Percentiles rank a stretch among this genome's conserved stretches.
phyloP scores from a whole-genome alignment of 2,797 vertebrate genomes.

The Eidolon dupreanum region DNA sequence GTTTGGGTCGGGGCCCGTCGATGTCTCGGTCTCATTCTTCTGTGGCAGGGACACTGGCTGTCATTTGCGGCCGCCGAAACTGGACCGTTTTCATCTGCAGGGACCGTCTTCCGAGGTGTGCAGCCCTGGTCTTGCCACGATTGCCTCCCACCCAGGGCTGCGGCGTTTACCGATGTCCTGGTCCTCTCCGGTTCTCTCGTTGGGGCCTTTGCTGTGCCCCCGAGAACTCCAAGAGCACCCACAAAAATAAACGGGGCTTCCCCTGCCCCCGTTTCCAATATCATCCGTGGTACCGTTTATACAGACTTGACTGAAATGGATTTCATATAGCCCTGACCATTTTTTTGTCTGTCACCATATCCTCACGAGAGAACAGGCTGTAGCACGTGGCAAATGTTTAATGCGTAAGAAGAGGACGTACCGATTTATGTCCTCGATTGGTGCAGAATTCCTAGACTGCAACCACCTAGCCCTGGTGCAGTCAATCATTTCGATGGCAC shows the following conservation, averaged over 20 bases:
- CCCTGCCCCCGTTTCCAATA: not conserved
- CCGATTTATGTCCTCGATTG: not conserved
- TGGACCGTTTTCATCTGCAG: not conserved
- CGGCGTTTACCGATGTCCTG: not conserved
- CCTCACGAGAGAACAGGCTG: not conserved
- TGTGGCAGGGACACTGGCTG: not conserved
- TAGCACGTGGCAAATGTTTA: not conserved
- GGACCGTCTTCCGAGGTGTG: not conserved
- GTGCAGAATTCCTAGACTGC: not conserved
- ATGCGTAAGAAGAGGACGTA: not conserved
- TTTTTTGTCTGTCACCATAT: not conserved
- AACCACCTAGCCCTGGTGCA: not conserved
- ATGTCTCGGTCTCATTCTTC: not conserved
- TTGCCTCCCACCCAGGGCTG: not conserved
- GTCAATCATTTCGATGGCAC: not conserved
- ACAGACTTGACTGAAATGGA: not conserved
- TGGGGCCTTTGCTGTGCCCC: not conserved
- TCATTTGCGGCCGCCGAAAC: not conserved
- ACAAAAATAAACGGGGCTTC: not conserved
- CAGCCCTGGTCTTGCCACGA: too few species aligned
- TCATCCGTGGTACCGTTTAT: not conserved
- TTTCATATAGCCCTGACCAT: not conserved
- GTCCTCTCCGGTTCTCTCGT: not conserved
- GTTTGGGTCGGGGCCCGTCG: too few species aligned
- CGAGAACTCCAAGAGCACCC: not conserved